phyloP scores from a whole-genome alignment of 1,140 invertebrate species.

The Hesperophylax magnus region DNA sequence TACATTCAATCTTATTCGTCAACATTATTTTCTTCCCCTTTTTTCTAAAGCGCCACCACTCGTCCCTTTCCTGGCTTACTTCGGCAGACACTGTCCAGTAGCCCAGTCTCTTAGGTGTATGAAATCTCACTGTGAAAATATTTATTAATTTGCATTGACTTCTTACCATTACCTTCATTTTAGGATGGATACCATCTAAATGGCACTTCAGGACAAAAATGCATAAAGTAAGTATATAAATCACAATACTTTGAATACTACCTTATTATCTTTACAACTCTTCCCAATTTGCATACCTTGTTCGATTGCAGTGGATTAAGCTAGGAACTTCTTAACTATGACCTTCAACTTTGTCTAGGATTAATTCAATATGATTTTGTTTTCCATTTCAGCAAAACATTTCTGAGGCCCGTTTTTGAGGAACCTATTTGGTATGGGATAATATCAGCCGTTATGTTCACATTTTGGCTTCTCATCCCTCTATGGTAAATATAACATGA shows the following conservation, averaged over 20 bases:
- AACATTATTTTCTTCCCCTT: no score
- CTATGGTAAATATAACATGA: slow-evolving; percentile 61
- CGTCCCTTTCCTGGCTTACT: no score
- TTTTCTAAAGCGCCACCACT: no score
- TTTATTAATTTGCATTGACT: no score
- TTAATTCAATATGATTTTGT: slow-evolving; percentile 21
- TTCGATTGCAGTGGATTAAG: no score
- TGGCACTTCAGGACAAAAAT: slow-evolving; percentile 63
- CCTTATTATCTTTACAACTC: no score
- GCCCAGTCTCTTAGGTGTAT: no score
- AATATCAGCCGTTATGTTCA: slow-evolving; percentile 64
- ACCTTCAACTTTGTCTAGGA: not conserved
- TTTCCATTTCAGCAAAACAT: slow-evolving; percentile 65
- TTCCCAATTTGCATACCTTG: no score
- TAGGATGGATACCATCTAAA: slow-evolving; percentile 62
- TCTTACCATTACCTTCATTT: slow-evolving; percentile 44
- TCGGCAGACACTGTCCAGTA: no score
- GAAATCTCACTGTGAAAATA: no score
- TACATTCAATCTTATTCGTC: no score
- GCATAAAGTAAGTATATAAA: slow-evolving; percentile 63
- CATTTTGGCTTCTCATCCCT: slow-evolving; percentile 68
- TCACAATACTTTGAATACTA: not conserved
- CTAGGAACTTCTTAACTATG: not conserved
- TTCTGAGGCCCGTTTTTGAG: slow-evolving; percentile 65
- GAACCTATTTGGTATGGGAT: slow-evolving; percentile 69